These are phyloP conservation scores for Aix galericulata DNA, from an alignment of 2,113 vertebrate species.

Conservation along the genomic window DNA sequence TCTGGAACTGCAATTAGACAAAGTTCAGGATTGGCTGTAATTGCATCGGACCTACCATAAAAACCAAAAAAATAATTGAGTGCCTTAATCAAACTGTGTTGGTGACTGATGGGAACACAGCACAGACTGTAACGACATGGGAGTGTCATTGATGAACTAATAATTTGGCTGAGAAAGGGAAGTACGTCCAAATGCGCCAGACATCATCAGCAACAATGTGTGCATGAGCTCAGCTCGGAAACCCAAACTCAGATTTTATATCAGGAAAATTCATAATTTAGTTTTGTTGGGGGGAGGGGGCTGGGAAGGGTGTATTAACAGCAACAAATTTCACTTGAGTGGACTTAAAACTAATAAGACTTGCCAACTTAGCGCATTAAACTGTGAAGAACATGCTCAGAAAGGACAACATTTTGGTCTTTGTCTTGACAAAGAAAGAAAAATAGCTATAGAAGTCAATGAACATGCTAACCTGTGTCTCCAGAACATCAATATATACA, in stretches of 20 bases:
- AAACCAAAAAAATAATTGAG: constrained; percentile 98
- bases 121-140: constrained; percentile 79
- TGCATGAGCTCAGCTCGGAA: constrained; percentile 88
- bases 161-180: constrained; percentile 74
- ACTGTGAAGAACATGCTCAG: constrained; percentile 84
- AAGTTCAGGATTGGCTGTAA: constrained; percentile 94
- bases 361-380: constrained; percentile 80
- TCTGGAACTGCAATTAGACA: constrained; percentile 91
- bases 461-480: constrained; percentile 82
- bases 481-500: constrained; percentile 79
- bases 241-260: constrained; percentile 85
- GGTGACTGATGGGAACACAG: constrained; percentile 85
- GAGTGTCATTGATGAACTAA: constrained; percentile 73
- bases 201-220: constrained; percentile 78
- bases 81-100: constrained; percentile 95
- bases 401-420: constrained; percentile 78
- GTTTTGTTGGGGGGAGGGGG: constrained; percentile 79
- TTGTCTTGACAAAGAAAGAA: constrained; percentile 74
- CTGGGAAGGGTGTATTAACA: constrained; percentile 80
- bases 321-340: constrained; percentile 79
- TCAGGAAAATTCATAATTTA: constrained; percentile 86
- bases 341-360: constrained; percentile 83
- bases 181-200: constrained; percentile 70
- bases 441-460: constrained; percentile 78
- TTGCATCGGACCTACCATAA: constrained; percentile 98